Percentiles rank a stretch among this genome's conserved stretches.
Evolutionary conservation across 2,113 vertebrate species (phyloP).

Genomic region (Forbesichthys agassizii): DNA sequence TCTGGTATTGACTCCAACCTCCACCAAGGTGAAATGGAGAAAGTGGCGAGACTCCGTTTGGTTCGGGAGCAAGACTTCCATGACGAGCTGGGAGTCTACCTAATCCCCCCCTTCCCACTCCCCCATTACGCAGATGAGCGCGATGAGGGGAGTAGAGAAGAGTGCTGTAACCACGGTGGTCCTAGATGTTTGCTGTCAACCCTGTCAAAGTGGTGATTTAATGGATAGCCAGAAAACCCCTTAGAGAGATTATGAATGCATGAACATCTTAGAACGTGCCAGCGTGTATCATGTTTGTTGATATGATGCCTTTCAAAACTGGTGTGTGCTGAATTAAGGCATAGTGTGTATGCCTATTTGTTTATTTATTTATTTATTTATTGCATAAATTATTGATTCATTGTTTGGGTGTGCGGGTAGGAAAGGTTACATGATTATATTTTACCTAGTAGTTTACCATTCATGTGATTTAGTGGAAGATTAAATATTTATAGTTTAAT

Average conservation of each 20-base stretch:
- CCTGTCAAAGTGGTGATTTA: constrained; percentile 69
- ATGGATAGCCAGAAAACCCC: constrained; percentile 57
- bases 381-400: constrained; percentile 56
- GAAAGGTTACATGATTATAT: constrained; percentile 42
- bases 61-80: constrained; percentile 37
- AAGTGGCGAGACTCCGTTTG: constrained; percentile 43
- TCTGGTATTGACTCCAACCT: not conserved
- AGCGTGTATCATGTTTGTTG: constrained; percentile 67
- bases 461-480: constrained; percentile 55
- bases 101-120: not conserved
- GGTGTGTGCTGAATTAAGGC: constrained; percentile 61
- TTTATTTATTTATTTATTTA: constrained; percentile 53
- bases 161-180: constrained; percentile 10
- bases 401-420: constrained; percentile 22
- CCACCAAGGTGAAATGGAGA: constrained; percentile 16
- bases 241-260: constrained; percentile 44
- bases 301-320: constrained; percentile 60
- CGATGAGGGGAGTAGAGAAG: constrained; percentile 9
- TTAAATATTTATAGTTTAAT: constrained; percentile 68
- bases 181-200: constrained; percentile 66
- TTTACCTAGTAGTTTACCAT: constrained; percentile 64
- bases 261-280: constrained; percentile 67
- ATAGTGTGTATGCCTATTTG: constrained; percentile 45
- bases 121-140: constrained; percentile 11
- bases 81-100: constrained; percentile 21